Evolutionary conservation across 2,888 invertebrate genomes (phyloP), one percentile per base, ranked within the genome.

Genomic region (Pristionchus entomophagus): DNA sequence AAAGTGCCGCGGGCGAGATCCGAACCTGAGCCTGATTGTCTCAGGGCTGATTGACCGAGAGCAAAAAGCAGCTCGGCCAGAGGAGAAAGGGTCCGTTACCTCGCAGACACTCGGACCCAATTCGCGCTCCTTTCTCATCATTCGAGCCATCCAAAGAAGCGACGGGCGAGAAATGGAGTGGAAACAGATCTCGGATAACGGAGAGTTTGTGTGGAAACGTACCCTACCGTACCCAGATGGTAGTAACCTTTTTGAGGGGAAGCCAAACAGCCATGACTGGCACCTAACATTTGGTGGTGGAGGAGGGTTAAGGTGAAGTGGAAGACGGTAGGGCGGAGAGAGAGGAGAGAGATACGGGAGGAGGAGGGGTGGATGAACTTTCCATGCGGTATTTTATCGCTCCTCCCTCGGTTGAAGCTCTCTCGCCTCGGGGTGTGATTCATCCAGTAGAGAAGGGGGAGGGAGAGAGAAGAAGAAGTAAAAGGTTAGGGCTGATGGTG

Each of bases 331-430:
- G 73, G 41, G 41, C 14, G 38, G 69, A 69, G 69, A 17, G 19
- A 38, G 69, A 22, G n/a, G n/a, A n/a, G 19, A 35, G 56, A 56
- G 56, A 8, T 5, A 56, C 56, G 56, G 73, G 65, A 19, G 35
- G 35, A 5, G 65, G 10, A 29, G 78, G 0, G 53, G 56, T 51
- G n/a, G 80, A 80, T 80, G 80, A 80, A 80, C 80, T 80, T 51
- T 53, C 29, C 56, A 51, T 78, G 80, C 53, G 56, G 56, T 51
- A 80, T 51, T 53, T 80, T 53, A 73, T 73, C 65, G 65, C 65
- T 35, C 35, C 65, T 65, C 73, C 32, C 73, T 32, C 35, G 69
- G 73, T 45, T 26, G 73, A 73, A 73, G 73, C 41, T 32, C 65
- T 29, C 19, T 35, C 65, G 29, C 59, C 32, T 29, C 32, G 29